phyloP scores from a whole-genome alignment of 2,113 vertebrate species.

The Crotalus horridus region DNA sequence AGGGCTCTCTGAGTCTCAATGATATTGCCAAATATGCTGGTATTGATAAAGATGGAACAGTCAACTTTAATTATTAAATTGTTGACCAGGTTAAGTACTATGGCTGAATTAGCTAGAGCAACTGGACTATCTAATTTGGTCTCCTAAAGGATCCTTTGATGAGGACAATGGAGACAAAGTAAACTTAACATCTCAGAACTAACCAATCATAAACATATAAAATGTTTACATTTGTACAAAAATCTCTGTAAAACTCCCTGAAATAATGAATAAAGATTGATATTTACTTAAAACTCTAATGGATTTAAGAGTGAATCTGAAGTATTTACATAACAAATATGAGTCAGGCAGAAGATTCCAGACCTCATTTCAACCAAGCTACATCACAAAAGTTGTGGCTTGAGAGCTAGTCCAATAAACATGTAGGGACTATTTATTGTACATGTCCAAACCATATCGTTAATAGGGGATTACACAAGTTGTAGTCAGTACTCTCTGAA shows the following conservation, averaged over 20 bases:
- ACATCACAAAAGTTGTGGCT: no score
- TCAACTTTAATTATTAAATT: conserved; percentile 61
- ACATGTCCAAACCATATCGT: not conserved
- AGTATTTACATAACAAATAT: not conserved
- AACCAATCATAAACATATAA: conserved; percentile 4
- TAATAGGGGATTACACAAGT: not conserved
- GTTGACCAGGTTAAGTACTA: conserved; percentile 23
- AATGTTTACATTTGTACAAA: not conserved
- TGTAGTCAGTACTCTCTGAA: not conserved
- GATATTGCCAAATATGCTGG: conserved; percentile 53
- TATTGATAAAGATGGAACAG: conserved; percentile 56
- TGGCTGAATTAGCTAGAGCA: not conserved
- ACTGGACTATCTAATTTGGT: conserved; percentile 3
- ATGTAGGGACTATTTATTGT: not conserved
- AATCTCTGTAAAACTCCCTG: not conserved
- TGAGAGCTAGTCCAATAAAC: no score
- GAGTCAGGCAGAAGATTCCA: not conserved
- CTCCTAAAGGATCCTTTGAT: conserved; percentile 45
- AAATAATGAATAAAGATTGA: conserved; percentile 55
- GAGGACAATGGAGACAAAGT: not conserved
- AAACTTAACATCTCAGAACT: not conserved
- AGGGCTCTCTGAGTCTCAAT: conserved; percentile 57
- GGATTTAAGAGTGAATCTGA: conserved; percentile 15
- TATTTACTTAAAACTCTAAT: conserved; percentile 21
- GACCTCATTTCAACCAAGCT: not conserved